A percentile compares a stretch with the other conserved stretches of the same genome.
phyloP scores from a whole-genome alignment of 2,888 invertebrate genomes.

The Acronicta psi region DNA sequence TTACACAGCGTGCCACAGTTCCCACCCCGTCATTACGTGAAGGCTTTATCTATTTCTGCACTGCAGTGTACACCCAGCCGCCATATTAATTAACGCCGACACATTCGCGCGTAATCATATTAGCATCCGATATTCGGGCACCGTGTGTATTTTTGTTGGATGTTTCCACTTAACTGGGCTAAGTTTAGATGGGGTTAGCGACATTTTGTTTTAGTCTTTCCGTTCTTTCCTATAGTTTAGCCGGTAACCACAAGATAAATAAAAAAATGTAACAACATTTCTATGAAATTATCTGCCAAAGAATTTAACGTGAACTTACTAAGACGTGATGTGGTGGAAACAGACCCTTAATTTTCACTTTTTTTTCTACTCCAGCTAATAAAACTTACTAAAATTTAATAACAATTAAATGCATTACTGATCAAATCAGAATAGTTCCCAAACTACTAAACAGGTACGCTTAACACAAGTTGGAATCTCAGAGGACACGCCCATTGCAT shows the following conservation, averaged over 20 bases:
- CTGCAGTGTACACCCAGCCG: conserved; percentile 42
- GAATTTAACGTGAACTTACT: too few relatives aligned
- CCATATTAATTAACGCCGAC: conserved; percentile 55
- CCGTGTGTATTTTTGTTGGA: conserved; percentile 1
- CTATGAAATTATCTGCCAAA: too few relatives aligned
- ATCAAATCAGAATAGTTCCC: conserved; percentile 18
- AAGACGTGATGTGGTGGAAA: too few relatives aligned
- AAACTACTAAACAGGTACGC: conserved; percentile 10
- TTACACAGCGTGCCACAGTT: conserved; percentile 30
- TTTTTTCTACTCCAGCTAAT: too few relatives aligned
- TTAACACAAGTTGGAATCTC: conserved; percentile 23
- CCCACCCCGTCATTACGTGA: conserved; percentile 46
- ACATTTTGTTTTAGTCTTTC: conserved; percentile 11
- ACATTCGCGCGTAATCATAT: conserved; percentile 53
- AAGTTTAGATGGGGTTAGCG: conserved; percentile 8
- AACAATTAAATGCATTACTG: conserved; percentile 22
- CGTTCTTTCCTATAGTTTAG: too few relatives aligned
- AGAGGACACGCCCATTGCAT: conserved; percentile 40
- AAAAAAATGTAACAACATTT: too few relatives aligned
- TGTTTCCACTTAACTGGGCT: conserved; percentile 2
- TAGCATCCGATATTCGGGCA: conserved; percentile 40
- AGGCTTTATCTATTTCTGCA: conserved; percentile 52
- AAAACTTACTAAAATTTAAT: neutral
- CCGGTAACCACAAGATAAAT: too few relatives aligned
- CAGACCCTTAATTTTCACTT: too few relatives aligned